Evolutionary conservation across 1,140 invertebrate genomes (phyloP).

Genomic region (Anadara kagoshimensis): DNA sequence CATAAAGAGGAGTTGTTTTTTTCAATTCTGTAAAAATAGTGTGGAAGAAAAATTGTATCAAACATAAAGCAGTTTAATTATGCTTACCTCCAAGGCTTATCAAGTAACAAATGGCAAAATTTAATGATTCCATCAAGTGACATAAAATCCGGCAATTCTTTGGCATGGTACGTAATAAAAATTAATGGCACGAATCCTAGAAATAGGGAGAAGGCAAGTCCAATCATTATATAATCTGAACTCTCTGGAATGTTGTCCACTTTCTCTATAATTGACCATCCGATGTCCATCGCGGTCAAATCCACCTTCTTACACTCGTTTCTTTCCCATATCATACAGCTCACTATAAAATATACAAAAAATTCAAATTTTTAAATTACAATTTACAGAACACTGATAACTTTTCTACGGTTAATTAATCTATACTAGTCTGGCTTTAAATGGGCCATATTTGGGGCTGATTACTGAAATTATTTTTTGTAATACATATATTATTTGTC

Average conservation of each 20-base stretch:
- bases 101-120: constrained; percentile 1
- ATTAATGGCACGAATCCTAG: constrained; percentile 67
- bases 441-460: too few relatives aligned
- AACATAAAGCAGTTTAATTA: too few relatives aligned
- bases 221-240: constrained; percentile 83
- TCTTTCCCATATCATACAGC: constrained; percentile 95
- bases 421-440: too few relatives aligned
- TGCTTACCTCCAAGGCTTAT: constrained; percentile 44
- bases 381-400: too few relatives aligned
- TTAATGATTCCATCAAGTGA: not conserved
- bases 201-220: constrained; percentile 62
- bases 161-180: constrained; percentile 63
- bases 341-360: constrained; percentile 71
- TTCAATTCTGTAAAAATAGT: too few relatives aligned
- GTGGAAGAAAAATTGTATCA: too few relatives aligned
- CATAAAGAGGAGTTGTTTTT: too few relatives aligned
- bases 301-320: constrained; percentile 94
- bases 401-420: too few relatives aligned
- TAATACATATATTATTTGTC: too few relatives aligned
- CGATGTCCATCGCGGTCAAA: constrained; percentile 93
- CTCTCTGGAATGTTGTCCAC: constrained; percentile 89
- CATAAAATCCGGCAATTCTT: constrained; percentile 43
- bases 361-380: too few relatives aligned
- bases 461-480: too few relatives aligned
- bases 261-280: constrained; percentile 90